Evolutionary conservation across 1,140 invertebrate species (phyloP), one percentile per base, ranked within the genome.

Genomic region (Magallana angulata): DNA sequence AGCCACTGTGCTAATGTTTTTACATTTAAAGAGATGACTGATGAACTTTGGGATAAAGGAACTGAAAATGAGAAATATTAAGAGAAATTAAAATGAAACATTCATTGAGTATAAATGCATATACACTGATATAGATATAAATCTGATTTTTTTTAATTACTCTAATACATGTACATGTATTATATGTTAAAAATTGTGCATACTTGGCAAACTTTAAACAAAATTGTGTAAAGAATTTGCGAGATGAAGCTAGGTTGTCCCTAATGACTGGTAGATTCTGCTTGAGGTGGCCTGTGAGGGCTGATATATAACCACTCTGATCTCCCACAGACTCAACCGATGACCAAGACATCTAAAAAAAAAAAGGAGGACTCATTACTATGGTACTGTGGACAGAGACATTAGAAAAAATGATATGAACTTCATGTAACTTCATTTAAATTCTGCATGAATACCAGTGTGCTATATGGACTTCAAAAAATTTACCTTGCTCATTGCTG

Each of bases 171-270:
- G 2, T 48, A 4, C 36, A 48, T 48, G 2, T 48, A 48, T 3
- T 48, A 48, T 48, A 68, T 68, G 6, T 68, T 58, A 48, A 4
- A 48, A 30, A 62, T 24, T 18, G 57, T 4, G 94, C 94, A 94
- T 95, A 97, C 96, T 96, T 97, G 0, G 97, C 98, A 95, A 99
- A 99, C 93, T 98, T 98, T 12, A 99, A 97, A 94, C 98, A 99
- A 92, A 99, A 98, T 94, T 99, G 98, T 0, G 98, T 99, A 94
- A 99, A 99, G 95, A 99, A 99, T 96, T 99, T 99, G 60, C 98
- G 95, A 0, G 98, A 98, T 18, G 97, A 98, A 1, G 97, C 96
- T n/a, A 99, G 95, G 93, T 98, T 97, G 93, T 99, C 98, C 87
- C 99, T 94, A 12, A 99, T 96, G 8, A 97, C 95, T 0, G 99